These are phyloP conservation scores for Pseudomyrmex pallidus DNA, from an alignment of 1,140 invertebrate genomes.

Conservation along the genomic window DNA sequence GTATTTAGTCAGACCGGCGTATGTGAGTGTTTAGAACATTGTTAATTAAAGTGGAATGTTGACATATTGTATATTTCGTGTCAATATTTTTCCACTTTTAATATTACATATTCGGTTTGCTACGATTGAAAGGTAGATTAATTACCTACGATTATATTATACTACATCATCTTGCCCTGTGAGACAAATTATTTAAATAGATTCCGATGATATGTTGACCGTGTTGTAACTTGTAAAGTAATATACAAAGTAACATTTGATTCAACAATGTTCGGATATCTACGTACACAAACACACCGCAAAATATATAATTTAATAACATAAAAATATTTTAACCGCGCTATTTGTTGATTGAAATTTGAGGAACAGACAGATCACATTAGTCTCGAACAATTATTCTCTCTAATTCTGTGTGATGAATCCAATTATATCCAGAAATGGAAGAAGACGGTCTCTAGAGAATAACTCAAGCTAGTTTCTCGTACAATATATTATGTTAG, in stretches of 20 bases:
- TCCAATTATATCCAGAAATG: conserved; percentile 65
- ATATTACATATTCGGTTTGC: neutral
- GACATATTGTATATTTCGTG: neutral
- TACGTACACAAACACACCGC: neutral
- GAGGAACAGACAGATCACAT: neutral
- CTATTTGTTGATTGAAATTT: neutral
- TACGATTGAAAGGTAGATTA: neutral
- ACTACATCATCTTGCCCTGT: conserved; percentile 1
- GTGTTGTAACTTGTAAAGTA: conserved; percentile 9
- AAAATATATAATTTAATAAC: neutral
- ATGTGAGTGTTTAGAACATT: conserved; percentile 23
- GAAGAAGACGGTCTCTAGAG: conserved; percentile 55
- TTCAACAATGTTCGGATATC: conserved; percentile 6
- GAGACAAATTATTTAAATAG: neutral
- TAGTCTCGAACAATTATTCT: conserved; percentile 5
- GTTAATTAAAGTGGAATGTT: conserved; percentile 7
- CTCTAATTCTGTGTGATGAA: conserved; percentile 64
- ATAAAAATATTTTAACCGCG: too few species aligned
- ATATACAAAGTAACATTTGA: conserved; percentile 6
- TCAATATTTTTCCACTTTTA: conserved; percentile 2
- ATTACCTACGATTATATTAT: conserved; percentile 5
- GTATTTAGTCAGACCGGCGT: neutral
- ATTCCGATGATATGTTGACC: neutral
- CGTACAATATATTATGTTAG: conserved; percentile 28
- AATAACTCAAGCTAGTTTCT: conserved; percentile 41